Evolutionary conservation across 2,888 invertebrate genomes (phyloP).

Genomic region (Arenicola marina): DNA sequence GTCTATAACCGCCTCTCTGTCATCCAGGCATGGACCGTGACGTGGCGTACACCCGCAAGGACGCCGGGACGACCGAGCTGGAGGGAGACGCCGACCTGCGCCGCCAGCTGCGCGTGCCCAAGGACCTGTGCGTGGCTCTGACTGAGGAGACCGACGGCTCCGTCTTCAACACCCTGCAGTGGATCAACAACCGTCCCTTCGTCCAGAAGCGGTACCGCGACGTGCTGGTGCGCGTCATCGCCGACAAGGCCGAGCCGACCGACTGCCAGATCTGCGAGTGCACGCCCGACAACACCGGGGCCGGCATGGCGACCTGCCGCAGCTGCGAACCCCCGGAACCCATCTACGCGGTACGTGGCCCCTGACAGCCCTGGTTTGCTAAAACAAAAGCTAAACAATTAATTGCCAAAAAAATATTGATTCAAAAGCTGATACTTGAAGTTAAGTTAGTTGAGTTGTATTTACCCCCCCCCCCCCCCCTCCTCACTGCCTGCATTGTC

Average conservation of each 20-base stretch:
- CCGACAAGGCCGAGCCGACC: constrained; percentile 49
- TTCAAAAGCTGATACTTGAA: too few species aligned
- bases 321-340: constrained; percentile 33
- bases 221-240: constrained; percentile 56
- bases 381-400: too few species aligned
- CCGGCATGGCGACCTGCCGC: constrained; percentile 57
- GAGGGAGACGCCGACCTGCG: constrained; percentile 73
- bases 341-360: neutral
- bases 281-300: constrained; percentile 58
- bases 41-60: constrained; percentile 80
- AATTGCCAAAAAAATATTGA: too few species aligned
- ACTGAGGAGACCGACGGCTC: constrained; percentile 71
- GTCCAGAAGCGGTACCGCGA: constrained; percentile 55
- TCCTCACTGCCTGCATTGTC: too few species aligned
- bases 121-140: constrained; percentile 69
- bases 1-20: neutral
- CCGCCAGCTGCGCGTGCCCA: constrained; percentile 34
- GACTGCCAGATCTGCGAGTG: constrained; percentile 63
- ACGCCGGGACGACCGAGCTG: constrained; percentile 67
- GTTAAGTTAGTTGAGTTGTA: too few species aligned
- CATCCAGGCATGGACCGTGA: constrained; percentile 54
- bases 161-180: constrained; percentile 67
- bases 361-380: neutral
- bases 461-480: too few species aligned
- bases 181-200: constrained; percentile 32